phyloP scores from a whole-genome alignment of 2,797 vertebrate species.

The Tapera naevia region DNA sequence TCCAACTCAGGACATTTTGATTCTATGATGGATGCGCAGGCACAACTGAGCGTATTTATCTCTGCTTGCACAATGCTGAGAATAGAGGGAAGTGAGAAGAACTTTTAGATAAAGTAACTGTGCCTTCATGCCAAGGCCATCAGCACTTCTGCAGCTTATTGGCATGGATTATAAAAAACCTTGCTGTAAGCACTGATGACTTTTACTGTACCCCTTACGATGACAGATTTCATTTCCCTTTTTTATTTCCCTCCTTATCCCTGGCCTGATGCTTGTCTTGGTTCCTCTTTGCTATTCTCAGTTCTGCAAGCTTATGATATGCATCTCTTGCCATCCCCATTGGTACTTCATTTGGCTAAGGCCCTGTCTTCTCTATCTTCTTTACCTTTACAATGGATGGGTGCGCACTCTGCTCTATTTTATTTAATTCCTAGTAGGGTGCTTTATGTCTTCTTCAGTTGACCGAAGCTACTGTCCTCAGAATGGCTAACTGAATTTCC shows the following conservation, averaged over 20 bases:
- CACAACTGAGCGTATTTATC: background rate
- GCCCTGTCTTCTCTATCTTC: background rate
- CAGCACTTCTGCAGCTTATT: background rate
- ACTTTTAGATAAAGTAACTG: background rate
- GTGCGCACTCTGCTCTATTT: background rate
- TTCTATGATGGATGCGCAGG: too few species aligned
- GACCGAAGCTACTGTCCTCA: background rate
- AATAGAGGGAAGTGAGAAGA: background rate
- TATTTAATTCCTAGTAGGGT: background rate
- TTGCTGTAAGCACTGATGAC: background rate
- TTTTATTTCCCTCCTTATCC: slow-evolving; percentile 37
- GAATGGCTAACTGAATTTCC: background rate
- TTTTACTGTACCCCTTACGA: background rate
- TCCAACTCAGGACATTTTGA: too few species aligned
- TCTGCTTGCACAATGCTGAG: background rate
- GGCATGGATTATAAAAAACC: background rate
- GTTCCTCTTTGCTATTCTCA: background rate
- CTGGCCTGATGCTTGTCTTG: background rate
- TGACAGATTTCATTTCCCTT: slow-evolving; percentile 8
- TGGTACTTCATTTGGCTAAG: background rate
- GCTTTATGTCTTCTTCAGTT: background rate
- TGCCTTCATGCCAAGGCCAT: background rate
- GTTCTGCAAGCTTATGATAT: background rate
- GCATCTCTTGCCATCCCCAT: background rate
- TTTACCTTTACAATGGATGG: background rate